A percentile compares a stretch with the other conserved stretches of the same genome.
Conservation (phyloP, 2,888 invertebrate genomes). For the Pinctada fucata region DNA sequence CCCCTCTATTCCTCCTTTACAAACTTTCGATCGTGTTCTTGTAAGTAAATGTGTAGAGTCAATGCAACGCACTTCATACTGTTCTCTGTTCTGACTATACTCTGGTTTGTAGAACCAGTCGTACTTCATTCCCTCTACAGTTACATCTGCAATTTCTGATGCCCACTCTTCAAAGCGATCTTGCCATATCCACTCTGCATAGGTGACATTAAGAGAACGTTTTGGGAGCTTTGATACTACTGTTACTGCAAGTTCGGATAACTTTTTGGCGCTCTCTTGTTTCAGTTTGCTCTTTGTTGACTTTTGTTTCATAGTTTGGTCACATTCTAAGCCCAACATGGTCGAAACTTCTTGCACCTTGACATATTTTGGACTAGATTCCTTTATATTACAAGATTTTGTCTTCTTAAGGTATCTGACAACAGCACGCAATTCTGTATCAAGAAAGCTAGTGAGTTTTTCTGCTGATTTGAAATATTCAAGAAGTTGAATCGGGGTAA, state of each 20-base stretch:
- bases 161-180: slow-evolving; percentile 21
- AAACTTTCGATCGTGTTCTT: slow-evolving; percentile 1
- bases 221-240: slow-evolving; percentile 16
- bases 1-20: slow-evolving; percentile 12
- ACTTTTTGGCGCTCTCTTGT: background rate
- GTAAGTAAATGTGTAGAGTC: slow-evolving; percentile 1
- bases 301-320: background rate
- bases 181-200: slow-evolving; percentile 39
- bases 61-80: slow-evolving; percentile 6
- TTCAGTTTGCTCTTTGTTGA: background rate
- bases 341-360: slow-evolving; percentile 21
- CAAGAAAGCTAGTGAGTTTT: slow-evolving; percentile 17
- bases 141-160: slow-evolving; percentile 5
- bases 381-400: slow-evolving; percentile 30
- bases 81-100: background rate
- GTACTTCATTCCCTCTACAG: slow-evolving; percentile 7
- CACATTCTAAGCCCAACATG: slow-evolving; percentile 18
- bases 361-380: slow-evolving; percentile 26
- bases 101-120: slow-evolving; percentile 40
- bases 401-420: slow-evolving; percentile 37
- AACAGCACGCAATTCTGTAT: slow-evolving; percentile 33
- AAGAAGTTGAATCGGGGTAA: slow-evolving; percentile 10
- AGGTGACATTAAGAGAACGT: slow-evolving; percentile 20
- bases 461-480: too few species aligned
- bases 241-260: slow-evolving; percentile 22